phyloP scores from a whole-genome alignment of 2,797 vertebrate species.

The Pangasius sanitwongsei region DNA sequence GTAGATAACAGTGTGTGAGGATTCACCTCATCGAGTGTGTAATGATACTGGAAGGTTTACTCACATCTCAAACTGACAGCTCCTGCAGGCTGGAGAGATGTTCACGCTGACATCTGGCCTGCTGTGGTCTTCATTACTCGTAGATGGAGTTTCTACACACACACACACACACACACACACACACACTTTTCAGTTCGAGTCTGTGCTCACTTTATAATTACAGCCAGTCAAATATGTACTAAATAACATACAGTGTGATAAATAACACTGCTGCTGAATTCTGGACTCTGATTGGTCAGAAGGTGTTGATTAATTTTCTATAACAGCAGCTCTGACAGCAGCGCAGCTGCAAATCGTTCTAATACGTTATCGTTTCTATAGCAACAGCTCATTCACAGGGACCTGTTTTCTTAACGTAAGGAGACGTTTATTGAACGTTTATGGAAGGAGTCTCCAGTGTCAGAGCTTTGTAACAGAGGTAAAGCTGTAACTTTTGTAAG shows the following conservation, averaged over 20 bases:
- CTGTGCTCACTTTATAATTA: background rate
- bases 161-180: conserved; percentile 21
- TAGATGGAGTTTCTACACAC: conserved; percentile 88
- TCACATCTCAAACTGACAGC: conserved; percentile 81
- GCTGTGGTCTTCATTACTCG: conserved; percentile 88
- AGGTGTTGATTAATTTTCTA: background rate
- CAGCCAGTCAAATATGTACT: too few species aligned
- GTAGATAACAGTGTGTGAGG: background rate
- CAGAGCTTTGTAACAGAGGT: too few species aligned
- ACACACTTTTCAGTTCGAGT: background rate
- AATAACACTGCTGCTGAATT: background rate
- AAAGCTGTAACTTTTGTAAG: too few species aligned
- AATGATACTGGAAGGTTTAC: background rate
- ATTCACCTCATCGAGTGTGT: background rate
- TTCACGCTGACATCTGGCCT: conserved; percentile 81
- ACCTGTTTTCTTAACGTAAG: too few species aligned
- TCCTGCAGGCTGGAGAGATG: conserved; percentile 74
- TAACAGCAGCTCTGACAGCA: background rate
- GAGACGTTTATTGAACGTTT: too few species aligned
- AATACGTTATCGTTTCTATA: background rate
- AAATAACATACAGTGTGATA: background rate
- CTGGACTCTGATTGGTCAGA: background rate
- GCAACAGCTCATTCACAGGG: too few species aligned
- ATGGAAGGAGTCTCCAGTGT: too few species aligned
- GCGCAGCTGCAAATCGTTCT: too few species aligned